These are phyloP conservation scores for Seira ritae DNA, from an alignment of 2,888 invertebrate species.

Conservation along the genomic window DNA sequence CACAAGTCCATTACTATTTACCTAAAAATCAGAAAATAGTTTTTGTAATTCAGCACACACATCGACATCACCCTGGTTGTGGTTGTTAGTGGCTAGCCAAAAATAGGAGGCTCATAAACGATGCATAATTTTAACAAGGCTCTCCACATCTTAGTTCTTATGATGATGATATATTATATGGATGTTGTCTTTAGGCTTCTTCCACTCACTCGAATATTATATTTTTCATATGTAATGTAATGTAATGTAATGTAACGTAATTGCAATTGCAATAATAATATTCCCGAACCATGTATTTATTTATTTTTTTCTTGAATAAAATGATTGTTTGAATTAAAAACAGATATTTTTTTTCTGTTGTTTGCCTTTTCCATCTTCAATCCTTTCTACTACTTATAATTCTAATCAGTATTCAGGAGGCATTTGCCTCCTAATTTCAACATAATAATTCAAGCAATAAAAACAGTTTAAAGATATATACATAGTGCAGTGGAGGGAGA, in stretches of 20 bases:
- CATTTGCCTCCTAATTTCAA: conserved; percentile 62
- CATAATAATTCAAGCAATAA: conserved; percentile 59
- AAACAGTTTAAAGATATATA: conserved; percentile 11
- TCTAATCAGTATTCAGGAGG: conserved; percentile 63
- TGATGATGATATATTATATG: too few relatives aligned
- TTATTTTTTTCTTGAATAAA: conserved; percentile 1
- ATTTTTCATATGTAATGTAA: too few relatives aligned
- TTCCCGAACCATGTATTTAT: too few relatives aligned
- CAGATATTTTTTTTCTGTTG: neutral
- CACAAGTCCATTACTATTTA: neutral
- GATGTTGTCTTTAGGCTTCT: too few relatives aligned
- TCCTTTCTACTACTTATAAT: conserved; percentile 43
- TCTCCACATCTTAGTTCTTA: too few relatives aligned
- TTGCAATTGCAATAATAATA: too few relatives aligned
- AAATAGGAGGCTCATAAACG: too few relatives aligned
- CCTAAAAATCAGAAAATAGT: conserved; percentile 4
- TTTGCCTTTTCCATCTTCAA: conserved; percentile 26
- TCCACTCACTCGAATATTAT: too few relatives aligned
- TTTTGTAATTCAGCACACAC: conserved; percentile 1
- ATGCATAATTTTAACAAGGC: too few relatives aligned
- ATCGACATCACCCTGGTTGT: too few relatives aligned
- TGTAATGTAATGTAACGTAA: too few relatives aligned
- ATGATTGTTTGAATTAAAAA: neutral
- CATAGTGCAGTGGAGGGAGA: neutral
- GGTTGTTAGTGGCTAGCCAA: too few relatives aligned